These are phyloP conservation scores for Spodoptera exigua DNA, from an alignment of 2,888 invertebrate species.

Conservation along the genomic window DNA sequence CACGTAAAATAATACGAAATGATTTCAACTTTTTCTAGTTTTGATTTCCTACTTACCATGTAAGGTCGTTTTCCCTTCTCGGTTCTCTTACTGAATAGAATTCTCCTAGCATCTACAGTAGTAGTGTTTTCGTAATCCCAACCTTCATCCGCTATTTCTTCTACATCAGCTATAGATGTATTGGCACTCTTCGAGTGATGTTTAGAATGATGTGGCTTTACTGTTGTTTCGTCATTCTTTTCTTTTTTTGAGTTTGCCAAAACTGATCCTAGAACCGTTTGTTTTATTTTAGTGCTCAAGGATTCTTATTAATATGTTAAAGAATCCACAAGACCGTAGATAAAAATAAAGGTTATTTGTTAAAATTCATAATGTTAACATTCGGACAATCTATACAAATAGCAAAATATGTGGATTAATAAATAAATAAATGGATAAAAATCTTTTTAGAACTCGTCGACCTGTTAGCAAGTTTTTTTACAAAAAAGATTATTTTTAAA, in stretches of 20 bases:
- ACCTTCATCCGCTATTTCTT: conserved; percentile 74
- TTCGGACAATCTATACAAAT: no score
- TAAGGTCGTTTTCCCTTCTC: conserved; percentile 76
- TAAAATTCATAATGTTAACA: no score
- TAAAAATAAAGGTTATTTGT: no score
- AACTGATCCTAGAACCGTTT: conserved; percentile 47
- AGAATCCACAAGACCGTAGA: no score
- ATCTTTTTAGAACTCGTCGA: no score
- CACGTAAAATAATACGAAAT: no score
- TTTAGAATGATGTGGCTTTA: conserved; percentile 37
- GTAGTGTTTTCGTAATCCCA: conserved; percentile 82
- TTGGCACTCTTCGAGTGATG: conserved; percentile 44
- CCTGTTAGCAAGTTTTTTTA: no score
- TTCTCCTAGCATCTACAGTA: conserved; percentile 77
- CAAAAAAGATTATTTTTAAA: no score
- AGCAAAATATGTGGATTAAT: no score
- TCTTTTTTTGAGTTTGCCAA: conserved; percentile 48
- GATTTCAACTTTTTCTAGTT: no score
- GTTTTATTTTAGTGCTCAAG: no score
- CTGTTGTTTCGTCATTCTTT: conserved; percentile 20
- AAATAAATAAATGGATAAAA: neutral
- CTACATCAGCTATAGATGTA: conserved; percentile 51
- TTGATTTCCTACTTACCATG: conserved; percentile 70
- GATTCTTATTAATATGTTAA: no score
- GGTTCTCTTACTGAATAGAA: conserved; percentile 78